Evolutionary conservation across 1,140 invertebrate species (phyloP), one percentile per base, ranked within the genome.

Genomic region (Geopemphigus sp.): DNA sequence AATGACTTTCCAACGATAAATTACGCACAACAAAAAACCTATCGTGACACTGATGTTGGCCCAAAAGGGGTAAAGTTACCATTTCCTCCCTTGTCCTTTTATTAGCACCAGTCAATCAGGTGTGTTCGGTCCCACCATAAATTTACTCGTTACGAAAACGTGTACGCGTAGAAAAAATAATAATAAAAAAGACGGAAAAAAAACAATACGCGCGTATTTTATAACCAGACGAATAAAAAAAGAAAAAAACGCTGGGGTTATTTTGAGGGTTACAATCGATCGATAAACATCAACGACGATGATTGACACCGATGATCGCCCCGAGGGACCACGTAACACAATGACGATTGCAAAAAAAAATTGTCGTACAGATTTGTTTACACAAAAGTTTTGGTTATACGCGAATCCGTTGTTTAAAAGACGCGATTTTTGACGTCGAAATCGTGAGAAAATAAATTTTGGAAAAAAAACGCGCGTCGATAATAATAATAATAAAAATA

Each of bases 221-320:
- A 78, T 63, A 78, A 63, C 74, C 57, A n/a, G 74, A 61, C 39
- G 47, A 61, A 59, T n/a, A n/a, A 74, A 74, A 57, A 73, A 74
- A 73, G 53, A 50, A 24, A 66, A 72, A 73, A 54, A 47, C 6
- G 59, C 39, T 26, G 74, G 74, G 74, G 74, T 76, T 59, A 76
- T 59, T 76, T 76, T 57, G 73, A 76, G 73, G 73, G 73, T 78
- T 61, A 63, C 74, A n/a, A 63, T 61, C 74, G 74, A 78, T 78
- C 74, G 74, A 78, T 78, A 78, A 76, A 78, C 74, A 78, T 78
- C 74, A 29, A 63, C 74, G 74, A 78, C 74, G 74, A 78, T 78
- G 74, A 78, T 78, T 78, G 74, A 78, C 74, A 78, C 74, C 74
- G 39, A 78, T 63, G 74, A 78, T 78, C 74, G 74, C 57, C 74